Percentiles rank a stretch among this genome's conserved stretches.
Conservation (phyloP, 2,797 vertebrate species). For the Malacoraja senta region DNA sequence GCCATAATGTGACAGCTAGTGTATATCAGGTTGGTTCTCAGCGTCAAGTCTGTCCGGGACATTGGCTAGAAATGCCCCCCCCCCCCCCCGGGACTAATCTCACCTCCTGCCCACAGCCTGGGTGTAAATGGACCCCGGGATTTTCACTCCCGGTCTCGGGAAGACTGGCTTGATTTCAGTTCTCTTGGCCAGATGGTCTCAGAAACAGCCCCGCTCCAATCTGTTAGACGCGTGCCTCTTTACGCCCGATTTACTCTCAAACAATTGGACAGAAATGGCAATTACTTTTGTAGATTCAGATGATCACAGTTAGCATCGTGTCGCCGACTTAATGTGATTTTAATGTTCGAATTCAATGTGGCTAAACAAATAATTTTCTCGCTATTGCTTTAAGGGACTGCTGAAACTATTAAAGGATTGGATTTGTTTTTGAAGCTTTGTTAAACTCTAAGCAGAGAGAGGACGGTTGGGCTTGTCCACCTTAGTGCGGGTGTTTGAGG, state of each 20-base stretch:
- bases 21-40: neutral
- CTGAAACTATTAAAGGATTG: neutral
- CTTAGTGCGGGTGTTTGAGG: too few relatives aligned
- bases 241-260: too few relatives aligned
- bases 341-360: neutral
- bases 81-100: too few relatives aligned
- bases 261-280: too few relatives aligned
- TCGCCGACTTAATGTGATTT: neutral
- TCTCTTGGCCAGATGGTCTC: neutral
- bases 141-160: neutral
- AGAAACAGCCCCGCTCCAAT: neutral
- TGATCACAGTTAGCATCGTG: neutral
- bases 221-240: neutral
- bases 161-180: neutral
- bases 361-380: neutral
- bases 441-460: neutral
- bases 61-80: neutral
- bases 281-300: neutral
- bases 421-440: neutral
- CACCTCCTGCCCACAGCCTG: neutral
- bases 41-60: neutral
- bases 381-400: neutral
- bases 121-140: neutral
- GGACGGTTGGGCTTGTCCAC: neutral
- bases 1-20: neutral